These are phyloP conservation scores for Arctia plantaginis DNA, from an alignment of 2,888 invertebrate species.

Conservation along the genomic window DNA sequence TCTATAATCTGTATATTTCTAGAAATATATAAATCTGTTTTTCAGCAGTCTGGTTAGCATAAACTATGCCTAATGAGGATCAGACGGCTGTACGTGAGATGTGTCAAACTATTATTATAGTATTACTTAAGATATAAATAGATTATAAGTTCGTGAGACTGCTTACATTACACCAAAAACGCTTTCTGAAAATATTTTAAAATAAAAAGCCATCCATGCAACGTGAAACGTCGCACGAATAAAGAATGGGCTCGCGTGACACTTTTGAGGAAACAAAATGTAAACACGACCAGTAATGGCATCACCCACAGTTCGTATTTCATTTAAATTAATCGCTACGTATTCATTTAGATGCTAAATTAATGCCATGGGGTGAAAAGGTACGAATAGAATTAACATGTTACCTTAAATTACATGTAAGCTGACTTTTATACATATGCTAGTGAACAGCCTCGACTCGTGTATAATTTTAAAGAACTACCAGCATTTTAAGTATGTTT, in stretches of 20 bases:
- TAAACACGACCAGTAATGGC: conserved; percentile 26
- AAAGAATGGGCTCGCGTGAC: conserved; percentile 36
- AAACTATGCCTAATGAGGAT: background rate
- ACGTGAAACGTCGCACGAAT: conserved; percentile 16
- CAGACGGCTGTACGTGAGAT: background rate
- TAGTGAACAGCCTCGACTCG: background rate
- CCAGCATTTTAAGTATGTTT: too few species aligned
- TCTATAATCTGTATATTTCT: too few species aligned
- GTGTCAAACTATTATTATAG: too few species aligned
- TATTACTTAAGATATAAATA: background rate
- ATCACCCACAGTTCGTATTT: conserved; percentile 22
- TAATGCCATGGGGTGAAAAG: conserved; percentile 15
- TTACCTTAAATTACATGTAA: conserved; percentile 13
- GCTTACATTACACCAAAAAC: conserved; percentile 11
- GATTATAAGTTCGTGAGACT: background rate
- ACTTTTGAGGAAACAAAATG: conserved; percentile 23
- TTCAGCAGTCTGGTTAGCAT: too few species aligned
- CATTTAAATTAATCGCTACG: conserved; percentile 28
- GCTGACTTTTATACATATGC: background rate
- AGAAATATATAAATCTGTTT: too few species aligned
- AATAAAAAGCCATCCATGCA: conserved; percentile 17
- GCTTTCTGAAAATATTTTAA: conserved; percentile 16
- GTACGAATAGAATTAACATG: conserved; percentile 24
- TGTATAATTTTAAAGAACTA: background rate
- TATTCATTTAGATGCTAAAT: conserved; percentile 25